phyloP scores from a whole-genome alignment of 2,888 invertebrate species.

The Geophilus truncorum region DNA sequence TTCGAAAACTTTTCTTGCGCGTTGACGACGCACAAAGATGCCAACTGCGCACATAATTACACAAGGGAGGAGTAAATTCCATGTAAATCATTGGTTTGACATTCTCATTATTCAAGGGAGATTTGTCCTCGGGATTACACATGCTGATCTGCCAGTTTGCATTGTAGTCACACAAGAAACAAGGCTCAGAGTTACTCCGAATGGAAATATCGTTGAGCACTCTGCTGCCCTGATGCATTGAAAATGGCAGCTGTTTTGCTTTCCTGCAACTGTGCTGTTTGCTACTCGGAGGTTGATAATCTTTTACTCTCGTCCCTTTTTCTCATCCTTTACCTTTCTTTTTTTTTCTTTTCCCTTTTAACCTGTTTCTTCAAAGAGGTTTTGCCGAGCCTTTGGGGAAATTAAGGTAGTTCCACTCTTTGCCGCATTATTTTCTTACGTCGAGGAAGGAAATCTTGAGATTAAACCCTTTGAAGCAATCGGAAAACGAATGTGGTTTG shows the following conservation, averaged over 20 bases:
- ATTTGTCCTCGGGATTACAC: conserved; percentile 6
- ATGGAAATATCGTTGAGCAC: not conserved
- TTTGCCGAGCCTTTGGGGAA: conserved; percentile 24
- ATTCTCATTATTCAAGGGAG: conserved; percentile 24
- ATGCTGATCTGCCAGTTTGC: conserved; percentile 10
- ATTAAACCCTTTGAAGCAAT: conserved; percentile 18
- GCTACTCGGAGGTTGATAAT: not conserved
- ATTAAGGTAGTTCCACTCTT: conserved; percentile 15
- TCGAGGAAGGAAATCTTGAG: not conserved
- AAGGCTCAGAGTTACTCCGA: not conserved
- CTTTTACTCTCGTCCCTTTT: conserved; percentile 10
- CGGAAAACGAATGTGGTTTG: not conserved
- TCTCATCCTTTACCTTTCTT: not conserved
- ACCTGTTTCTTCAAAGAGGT: not conserved
- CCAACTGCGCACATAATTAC: conserved; percentile 17
- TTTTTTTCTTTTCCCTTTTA: not conserved
- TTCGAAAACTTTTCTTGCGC: conserved; percentile 5
- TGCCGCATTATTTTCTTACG: not conserved
- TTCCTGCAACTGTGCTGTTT: not conserved
- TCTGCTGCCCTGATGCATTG: not conserved
- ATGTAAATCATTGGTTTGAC: conserved; percentile 21
- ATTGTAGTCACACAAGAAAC: not conserved
- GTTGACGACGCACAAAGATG: not conserved
- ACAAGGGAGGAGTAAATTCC: conserved; percentile 14
- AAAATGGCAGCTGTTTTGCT: conserved; percentile 2